These are phyloP conservation scores for Hymenopus coronatus DNA, from an alignment of 2,888 invertebrate species.

Conservation along the genomic window DNA sequence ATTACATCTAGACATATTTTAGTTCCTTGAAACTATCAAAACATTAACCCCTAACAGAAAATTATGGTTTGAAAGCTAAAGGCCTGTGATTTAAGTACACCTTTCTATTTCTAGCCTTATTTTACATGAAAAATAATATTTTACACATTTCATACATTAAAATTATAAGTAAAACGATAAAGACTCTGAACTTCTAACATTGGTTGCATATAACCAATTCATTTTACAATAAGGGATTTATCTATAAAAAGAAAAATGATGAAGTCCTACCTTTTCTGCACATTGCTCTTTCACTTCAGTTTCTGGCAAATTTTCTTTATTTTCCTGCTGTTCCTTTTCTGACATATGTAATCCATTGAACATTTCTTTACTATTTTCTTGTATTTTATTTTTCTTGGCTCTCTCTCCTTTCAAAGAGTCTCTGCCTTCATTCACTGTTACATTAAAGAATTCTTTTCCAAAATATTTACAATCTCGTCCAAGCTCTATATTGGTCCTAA, in stretches of 20 bases:
- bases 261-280: background rate
- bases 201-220: no score
- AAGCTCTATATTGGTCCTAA: constrained; percentile 50
- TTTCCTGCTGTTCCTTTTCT: background rate
- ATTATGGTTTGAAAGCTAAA: no score
- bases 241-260: background rate
- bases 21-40: no score
- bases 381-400: background rate
- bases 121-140: no score
- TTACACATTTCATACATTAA: no score
- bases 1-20: no score
- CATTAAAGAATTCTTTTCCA: constrained; percentile 52
- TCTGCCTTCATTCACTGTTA: constrained; percentile 26
- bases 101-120: no score
- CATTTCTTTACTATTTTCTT: background rate
- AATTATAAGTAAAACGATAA: no score
- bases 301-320: background rate
- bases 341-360: background rate
- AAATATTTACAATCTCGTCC: constrained; percentile 52
- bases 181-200: no score
- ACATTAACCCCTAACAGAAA: no score
- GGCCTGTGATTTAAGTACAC: no score
- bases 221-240: background rate
- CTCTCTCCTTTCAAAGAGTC: background rate
- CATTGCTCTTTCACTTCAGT: background rate